Base-by-base conservation (phyloP, 1,140 invertebrate species). In the Anastrepha ludens region DNA sequence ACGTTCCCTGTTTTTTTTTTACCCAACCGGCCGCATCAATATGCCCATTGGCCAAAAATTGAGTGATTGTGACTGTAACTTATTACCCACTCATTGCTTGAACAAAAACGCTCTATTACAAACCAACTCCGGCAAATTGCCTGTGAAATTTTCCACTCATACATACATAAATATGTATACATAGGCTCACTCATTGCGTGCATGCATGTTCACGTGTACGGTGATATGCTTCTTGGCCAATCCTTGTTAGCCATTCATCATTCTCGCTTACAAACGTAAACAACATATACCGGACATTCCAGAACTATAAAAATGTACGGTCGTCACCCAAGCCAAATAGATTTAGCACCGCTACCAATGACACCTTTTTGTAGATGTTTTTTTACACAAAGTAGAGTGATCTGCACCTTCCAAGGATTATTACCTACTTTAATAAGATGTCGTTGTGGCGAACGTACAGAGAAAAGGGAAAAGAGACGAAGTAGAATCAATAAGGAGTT, bases 291-390 rank as follows among this genome's bases (percentile, higher is more conserved):
- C 47, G 74, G 55, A 81, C 74, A 58, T 81, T 81, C 74, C 47
- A 55, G 74, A 58, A 58, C 7, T 13, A 11, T 20, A 13, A 81
- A 81, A 55, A 81, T 81, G 74, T 81, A 44, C 20, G n/a, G 55
- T 55, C 74, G 74, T 58, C 74, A 47, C 47, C n/a, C 15, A 13
- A 17, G 55, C 29, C 0, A 0, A 29, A 29, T 29, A 29, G 29
- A 29, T 29, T 29, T 29, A 55, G 29, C 74, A 81, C 74, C 50
- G 59, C 85, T 58, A 8, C 58, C 89, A 7, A 20, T 81, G 0
- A n/a, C 20, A 81, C 74, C 91, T 13, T 93, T 89, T 85, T 93
- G 92, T 81, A 92, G 92, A 87, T 93, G 92, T 86, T 58, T 44
- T 29, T 92, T 93, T 20, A 92, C 92, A 29, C 89, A 88, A 81